Evolutionary conservation across 2,888 invertebrate species (phyloP).

Genomic region (Oscheius onirici): DNA sequence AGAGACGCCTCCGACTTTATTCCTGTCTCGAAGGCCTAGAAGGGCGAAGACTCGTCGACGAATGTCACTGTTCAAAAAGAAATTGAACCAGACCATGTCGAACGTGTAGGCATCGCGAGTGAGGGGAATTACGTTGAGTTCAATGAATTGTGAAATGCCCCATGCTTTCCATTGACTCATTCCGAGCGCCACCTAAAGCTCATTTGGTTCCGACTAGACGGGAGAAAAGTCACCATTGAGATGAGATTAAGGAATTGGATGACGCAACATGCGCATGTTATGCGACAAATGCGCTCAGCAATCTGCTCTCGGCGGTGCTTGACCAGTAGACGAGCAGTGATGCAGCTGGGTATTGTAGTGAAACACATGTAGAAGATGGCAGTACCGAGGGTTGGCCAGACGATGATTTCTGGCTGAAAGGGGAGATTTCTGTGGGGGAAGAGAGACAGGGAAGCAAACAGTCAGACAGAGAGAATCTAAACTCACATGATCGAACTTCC

Average conservation of each 20-base stretch:
- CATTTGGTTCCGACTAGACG: background rate
- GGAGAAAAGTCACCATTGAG: conserved; percentile 3
- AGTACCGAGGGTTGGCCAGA: background rate
- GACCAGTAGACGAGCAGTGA: background rate
- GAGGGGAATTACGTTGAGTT: conserved; percentile 6
- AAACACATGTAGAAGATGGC: conserved; percentile 16
- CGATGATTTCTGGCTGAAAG: conserved; percentile 1
- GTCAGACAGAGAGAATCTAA: background rate
- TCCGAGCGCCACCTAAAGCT: background rate
- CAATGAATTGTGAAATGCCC: conserved; percentile 15
- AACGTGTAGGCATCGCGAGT: conserved; percentile 20
- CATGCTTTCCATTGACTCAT: background rate
- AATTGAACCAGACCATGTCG: conserved; percentile 12
- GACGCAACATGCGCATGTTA: background rate
- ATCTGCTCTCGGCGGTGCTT: conserved; percentile 5
- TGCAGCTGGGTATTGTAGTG: background rate
- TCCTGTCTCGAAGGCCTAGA: background rate
- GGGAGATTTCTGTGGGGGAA: background rate
- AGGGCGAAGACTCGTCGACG: background rate
- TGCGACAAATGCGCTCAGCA: conserved; percentile 7
- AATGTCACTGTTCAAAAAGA: conserved; percentile 8
- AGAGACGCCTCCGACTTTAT: background rate
- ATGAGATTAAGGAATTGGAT: conserved; percentile 15
- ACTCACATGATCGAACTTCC: conserved; percentile 10
- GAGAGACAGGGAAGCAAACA: background rate